Conservation (phyloP, 2,888 invertebrate genomes). For the Xestia rhomboidea region DNA sequence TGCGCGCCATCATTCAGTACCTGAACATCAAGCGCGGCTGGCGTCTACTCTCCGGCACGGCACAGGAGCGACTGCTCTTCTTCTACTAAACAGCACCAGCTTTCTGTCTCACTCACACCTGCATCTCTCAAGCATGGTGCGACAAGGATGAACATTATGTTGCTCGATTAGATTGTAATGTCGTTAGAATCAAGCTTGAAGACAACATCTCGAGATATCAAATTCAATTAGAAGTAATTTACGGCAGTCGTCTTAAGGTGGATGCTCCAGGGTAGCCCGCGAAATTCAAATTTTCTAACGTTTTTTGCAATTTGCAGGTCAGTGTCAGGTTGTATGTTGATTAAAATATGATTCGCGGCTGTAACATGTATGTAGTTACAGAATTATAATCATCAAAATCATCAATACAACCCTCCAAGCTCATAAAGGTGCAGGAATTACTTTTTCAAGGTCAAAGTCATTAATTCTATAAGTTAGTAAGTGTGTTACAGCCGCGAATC, state of each 20-base stretch:
- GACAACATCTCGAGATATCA: conserved; percentile 35
- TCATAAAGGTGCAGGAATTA: too few relatives aligned
- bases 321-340: too few relatives aligned
- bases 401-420: too few relatives aligned
- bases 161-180: conserved; percentile 65
- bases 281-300: too few relatives aligned
- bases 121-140: conserved; percentile 67
- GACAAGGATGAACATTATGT: conserved; percentile 70
- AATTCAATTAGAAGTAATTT: conserved; percentile 24
- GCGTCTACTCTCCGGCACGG: conserved; percentile 95
- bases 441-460: too few relatives aligned
- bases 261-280: too few relatives aligned
- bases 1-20: conserved; percentile 96
- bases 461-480: too few relatives aligned
- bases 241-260: conserved; percentile 22
- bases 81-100: conserved; percentile 92
- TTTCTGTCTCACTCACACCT: conserved; percentile 73
- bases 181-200: conserved; percentile 43
- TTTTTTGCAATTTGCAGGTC: too few relatives aligned
- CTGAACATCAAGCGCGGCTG: conserved; percentile 97
- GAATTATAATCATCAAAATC: too few relatives aligned
- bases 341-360: too few relatives aligned
- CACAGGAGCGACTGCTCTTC: conserved; percentile 96
- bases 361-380: too few relatives aligned
- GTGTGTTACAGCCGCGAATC: too few relatives aligned